Conservation (phyloP, 2,113 vertebrate species). For the Colaptes auratus region DNA sequence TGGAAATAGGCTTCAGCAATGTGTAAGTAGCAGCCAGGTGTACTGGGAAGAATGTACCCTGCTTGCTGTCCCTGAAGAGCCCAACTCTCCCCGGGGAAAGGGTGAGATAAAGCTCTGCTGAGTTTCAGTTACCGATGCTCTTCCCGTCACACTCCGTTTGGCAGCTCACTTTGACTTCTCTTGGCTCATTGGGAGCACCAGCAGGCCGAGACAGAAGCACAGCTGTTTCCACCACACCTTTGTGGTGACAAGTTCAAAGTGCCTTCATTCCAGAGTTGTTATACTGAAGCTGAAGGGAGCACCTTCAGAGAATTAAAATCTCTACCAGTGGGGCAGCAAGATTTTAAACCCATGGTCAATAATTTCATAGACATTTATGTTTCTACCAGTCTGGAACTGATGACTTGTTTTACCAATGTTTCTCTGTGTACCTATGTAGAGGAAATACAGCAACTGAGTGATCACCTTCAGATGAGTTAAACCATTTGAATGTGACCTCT, state of each 20-base stretch:
- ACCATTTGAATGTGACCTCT: not conserved
- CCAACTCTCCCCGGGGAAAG: not conserved
- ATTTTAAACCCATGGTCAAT: not conserved
- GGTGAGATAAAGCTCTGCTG: constrained; percentile 10
- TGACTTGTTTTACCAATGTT: not conserved
- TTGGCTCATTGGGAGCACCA: not conserved
- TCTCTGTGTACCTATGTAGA: not conserved
- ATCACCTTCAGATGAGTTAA: not conserved
- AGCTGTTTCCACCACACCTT: not conserved
- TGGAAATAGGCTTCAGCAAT: constrained; percentile 9
- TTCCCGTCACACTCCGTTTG: not conserved
- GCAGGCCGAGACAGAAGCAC: not conserved
- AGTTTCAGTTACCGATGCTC: not conserved
- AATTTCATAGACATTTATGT: not conserved
- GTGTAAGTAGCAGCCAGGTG: not conserved
- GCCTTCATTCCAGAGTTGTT: not conserved
- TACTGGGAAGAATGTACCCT: constrained; percentile 47
- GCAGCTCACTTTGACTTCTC: not conserved
- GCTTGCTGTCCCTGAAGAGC: not conserved
- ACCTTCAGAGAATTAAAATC: not conserved
- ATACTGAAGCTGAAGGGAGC: not conserved
- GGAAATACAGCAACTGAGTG: not conserved
- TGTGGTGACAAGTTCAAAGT: not conserved
- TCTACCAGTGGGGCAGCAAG: not conserved
- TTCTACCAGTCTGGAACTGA: not conserved